A percentile compares a stretch with the other conserved stretches of the same genome.
Evolutionary conservation across 1,140 invertebrate species (phyloP).

Genomic region (Caenorhabditis briggsae): DNA sequence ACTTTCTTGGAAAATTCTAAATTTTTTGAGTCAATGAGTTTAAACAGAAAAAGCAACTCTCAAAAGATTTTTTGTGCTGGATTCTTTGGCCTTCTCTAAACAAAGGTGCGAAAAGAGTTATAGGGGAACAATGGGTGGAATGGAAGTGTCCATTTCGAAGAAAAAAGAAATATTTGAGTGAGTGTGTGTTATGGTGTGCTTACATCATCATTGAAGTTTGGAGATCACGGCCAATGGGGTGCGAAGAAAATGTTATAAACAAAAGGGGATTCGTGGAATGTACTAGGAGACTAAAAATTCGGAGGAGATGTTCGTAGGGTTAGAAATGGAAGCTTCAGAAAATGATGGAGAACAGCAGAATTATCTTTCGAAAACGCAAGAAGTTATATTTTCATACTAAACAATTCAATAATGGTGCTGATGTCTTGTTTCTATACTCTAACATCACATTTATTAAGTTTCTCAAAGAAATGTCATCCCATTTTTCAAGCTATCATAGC

Average conservation of each 20-base stretch:
- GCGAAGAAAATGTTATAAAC: neutral
- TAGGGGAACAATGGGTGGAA: neutral
- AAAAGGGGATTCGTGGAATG: slow-evolving; percentile 1
- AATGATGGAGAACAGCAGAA: too few relatives aligned
- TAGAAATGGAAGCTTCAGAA: too few relatives aligned
- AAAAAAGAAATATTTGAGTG: neutral
- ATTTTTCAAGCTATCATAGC: too few relatives aligned
- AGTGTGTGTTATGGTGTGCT: neutral
- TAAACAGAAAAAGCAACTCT: neutral
- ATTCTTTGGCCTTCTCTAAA: neutral
- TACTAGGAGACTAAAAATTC: neutral
- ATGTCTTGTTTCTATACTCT: too few relatives aligned
- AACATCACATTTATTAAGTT: too few relatives aligned
- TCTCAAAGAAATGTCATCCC: too few relatives aligned
- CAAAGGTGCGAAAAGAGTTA: neutral
- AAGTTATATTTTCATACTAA: too few relatives aligned
- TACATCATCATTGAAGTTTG: slow-evolving; percentile 4
- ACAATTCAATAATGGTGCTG: too few relatives aligned
- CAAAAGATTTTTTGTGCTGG: neutral
- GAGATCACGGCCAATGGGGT: neutral
- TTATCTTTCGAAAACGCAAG: too few relatives aligned
- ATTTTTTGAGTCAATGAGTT: neutral
- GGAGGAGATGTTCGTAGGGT: too few relatives aligned
- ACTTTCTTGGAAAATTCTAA: too few relatives aligned
- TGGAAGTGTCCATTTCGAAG: slow-evolving; percentile 8